Conservation (phyloP, 64 coral and sea anemone genomes). For the Montipora cactus region DNA sequence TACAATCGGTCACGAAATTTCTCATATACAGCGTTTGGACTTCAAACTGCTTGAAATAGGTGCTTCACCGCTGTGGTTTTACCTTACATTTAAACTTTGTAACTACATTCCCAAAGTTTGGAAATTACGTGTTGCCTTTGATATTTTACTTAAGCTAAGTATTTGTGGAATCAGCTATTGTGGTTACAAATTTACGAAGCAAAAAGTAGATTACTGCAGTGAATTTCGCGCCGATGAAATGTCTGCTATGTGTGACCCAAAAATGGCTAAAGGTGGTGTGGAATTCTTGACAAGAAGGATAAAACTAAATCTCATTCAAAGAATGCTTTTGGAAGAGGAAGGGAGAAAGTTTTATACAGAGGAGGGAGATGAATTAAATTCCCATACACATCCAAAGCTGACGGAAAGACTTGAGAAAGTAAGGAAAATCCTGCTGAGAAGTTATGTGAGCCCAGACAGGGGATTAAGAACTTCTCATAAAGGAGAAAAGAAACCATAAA, state of each 20-base stretch:
- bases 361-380: conserved; percentile 78
- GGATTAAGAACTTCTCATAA: neutral
- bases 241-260: conserved; percentile 75
- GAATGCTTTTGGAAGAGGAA: conserved; percentile 62
- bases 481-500: neutral
- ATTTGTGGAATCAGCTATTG: conserved; percentile 63
- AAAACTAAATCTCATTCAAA: conserved; percentile 69
- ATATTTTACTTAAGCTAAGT: conserved; percentile 42
- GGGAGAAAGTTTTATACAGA: conserved; percentile 73
- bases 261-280: conserved; percentile 78
- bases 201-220: conserved; percentile 54
- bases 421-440: neutral
- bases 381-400: conserved; percentile 82
- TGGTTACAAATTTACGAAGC: conserved; percentile 35
- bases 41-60: conserved; percentile 55
- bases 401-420: conserved; percentile 74
- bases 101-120: conserved; percentile 39
- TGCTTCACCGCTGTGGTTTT: conserved; percentile 74
- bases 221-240: conserved; percentile 86
- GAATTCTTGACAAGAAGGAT: conserved; percentile 72
- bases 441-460: neutral
- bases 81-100: conserved; percentile 78
- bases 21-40: conserved; percentile 72
- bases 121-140: conserved; percentile 4
- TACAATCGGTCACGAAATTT: conserved; percentile 88